A percentile compares a stretch with the other conserved stretches of the same genome.
Conservation (phyloP, 2,888 invertebrate species). For the Dryococelus australis region DNA sequence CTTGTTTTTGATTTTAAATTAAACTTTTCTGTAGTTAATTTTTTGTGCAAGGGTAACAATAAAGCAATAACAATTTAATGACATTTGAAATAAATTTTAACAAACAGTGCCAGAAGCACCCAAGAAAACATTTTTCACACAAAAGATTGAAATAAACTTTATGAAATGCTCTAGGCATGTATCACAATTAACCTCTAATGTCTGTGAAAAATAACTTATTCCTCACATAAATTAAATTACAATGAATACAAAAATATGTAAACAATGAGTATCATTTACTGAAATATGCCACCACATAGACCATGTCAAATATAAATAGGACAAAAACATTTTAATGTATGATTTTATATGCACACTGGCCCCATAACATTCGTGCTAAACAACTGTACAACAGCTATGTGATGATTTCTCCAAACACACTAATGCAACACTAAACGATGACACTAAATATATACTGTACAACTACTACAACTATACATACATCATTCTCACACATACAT, state of each 20-base stretch:
- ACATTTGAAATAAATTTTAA: neutral
- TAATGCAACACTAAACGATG: neutral
- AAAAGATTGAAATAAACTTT: neutral
- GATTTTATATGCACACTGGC: neutral
- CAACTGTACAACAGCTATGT: conserved; percentile 10
- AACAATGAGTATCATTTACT: conserved; percentile 11
- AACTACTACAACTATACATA: neutral
- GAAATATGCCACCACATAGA: neutral
- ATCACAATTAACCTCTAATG: neutral
- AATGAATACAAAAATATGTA: neutral
- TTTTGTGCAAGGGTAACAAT: neutral
- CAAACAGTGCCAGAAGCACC: neutral
- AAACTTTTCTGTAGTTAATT: neutral
- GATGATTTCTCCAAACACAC: neutral
- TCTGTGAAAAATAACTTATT: neutral
- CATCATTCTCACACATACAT: neutral
- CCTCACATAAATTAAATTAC: neutral
- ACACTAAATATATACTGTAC: neutral
- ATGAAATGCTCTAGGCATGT: neutral
- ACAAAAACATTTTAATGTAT: neutral
- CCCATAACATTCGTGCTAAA: neutral
- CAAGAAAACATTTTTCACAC: neutral
- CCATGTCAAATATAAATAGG: neutral
- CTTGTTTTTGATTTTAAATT: neutral
- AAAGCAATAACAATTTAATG: neutral